phyloP scores from a whole-genome alignment of 2,888 invertebrate genomes.

The Orthosia cruda region DNA sequence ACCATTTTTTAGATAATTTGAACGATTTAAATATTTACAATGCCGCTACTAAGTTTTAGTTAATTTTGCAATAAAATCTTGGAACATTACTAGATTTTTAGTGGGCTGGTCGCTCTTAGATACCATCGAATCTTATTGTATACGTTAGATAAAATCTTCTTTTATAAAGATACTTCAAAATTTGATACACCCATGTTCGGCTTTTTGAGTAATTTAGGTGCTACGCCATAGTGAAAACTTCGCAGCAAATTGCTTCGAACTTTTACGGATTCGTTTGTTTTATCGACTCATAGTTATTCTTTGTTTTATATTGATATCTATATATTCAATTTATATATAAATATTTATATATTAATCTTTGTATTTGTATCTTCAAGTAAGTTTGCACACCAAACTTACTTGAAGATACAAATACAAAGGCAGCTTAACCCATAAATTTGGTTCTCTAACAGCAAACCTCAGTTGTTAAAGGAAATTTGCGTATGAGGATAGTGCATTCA shows the following conservation, averaged over 20 bases:
- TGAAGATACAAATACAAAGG: no score
- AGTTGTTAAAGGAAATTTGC: no score
- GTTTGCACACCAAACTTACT: no score
- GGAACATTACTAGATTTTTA: neutral
- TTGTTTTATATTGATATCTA: no score
- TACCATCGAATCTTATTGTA: neutral
- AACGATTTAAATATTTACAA: neutral
- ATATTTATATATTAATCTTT: no score
- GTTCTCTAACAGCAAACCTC: no score
- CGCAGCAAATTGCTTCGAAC: slow-evolving; percentile 35
- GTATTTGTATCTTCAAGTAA: no score
- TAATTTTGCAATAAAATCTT: neutral
- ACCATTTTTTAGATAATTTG: neutral
- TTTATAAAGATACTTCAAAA: neutral
- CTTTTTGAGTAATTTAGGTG: slow-evolving; percentile 1
- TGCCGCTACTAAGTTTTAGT: neutral
- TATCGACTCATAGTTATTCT: neutral
- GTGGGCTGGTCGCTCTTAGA: neutral
- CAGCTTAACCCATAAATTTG: no score
- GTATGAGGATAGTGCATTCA: no score
- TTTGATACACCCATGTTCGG: neutral
- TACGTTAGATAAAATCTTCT: neutral
- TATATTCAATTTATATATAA: no score
- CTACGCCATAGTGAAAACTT: slow-evolving; percentile 26
- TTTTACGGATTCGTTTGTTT: neutral